Evolutionary conservation across 1,140 invertebrate species (phyloP).

Genomic region (Frieseomelitta varia): DNA sequence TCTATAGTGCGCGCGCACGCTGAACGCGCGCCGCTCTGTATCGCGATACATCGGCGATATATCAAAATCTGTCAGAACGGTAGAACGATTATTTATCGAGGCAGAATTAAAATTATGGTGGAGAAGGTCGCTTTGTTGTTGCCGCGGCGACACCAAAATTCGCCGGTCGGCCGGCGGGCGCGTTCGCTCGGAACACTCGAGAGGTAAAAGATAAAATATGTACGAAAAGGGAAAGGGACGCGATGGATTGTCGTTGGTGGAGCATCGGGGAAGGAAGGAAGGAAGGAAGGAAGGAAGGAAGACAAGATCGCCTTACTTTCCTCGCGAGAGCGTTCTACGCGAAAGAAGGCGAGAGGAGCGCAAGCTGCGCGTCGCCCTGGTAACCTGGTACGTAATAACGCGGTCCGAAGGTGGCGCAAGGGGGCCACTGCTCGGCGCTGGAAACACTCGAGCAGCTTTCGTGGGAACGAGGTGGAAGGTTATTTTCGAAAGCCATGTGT

Average conservation of each 20-base stretch:
- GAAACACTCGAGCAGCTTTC: neutral
- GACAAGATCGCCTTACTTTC: neutral
- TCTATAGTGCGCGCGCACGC: neutral
- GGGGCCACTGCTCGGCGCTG: neutral
- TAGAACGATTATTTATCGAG: constrained; percentile 45
- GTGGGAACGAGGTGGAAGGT: constrained; percentile 28
- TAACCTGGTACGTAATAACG: neutral
- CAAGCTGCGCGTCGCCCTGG: neutral
- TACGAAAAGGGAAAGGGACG: neutral
- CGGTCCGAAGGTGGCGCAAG: neutral
- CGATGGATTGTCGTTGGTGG: neutral
- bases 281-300: neutral
- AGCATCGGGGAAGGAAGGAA: too few species aligned
- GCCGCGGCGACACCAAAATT: neutral
- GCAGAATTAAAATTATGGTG: constrained; percentile 29
- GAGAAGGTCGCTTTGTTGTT: constrained; percentile 9
- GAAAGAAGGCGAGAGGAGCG: neutral
- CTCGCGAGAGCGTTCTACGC: neutral
- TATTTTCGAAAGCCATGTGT: constrained; percentile 56
- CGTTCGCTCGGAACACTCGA: neutral
- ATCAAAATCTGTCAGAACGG: constrained; percentile 44
- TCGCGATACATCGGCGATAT: constrained; percentile 38
- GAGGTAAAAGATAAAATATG: too few species aligned
- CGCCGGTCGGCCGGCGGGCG: neutral
- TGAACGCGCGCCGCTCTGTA: neutral